These are phyloP conservation scores for Drosophila picticornis DNA, from an alignment of 2,888 invertebrate species.

Conservation along the genomic window DNA sequence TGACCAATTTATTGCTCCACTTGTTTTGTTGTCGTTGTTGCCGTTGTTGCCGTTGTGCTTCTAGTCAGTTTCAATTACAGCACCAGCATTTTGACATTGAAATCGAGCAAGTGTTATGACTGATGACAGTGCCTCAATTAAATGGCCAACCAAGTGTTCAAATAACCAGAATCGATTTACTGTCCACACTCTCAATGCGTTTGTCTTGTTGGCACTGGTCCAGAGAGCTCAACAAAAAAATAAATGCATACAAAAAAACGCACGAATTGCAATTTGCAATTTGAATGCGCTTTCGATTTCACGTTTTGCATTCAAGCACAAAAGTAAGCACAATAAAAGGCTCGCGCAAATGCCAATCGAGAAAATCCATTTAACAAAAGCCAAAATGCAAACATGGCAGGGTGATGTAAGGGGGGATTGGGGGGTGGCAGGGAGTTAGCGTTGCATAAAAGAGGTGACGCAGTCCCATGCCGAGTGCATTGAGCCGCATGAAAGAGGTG, in stretches of 20 bases:
- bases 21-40: not conserved
- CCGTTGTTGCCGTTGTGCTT: not conserved
- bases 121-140: slow-evolving; percentile 46
- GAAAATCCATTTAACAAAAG: slow-evolving; percentile 58
- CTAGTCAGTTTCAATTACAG: slow-evolving; percentile 54
- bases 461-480: slow-evolving; percentile 49
- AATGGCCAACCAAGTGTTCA: slow-evolving; percentile 42
- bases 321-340: slow-evolving; percentile 43
- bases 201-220: slow-evolving; percentile 21
- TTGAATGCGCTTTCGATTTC: slow-evolving; percentile 56
- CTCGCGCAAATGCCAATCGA: slow-evolving; percentile 55
- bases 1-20: slow-evolving; percentile 59
- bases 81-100: slow-evolving; percentile 74
- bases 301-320: slow-evolving; percentile 39
- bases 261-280: slow-evolving; percentile 45
- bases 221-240: not conserved
- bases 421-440: not conserved
- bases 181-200: slow-evolving; percentile 17
- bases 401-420: not conserved
- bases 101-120: slow-evolving; percentile 31
- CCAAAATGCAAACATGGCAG: slow-evolving; percentile 47
- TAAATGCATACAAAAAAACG: not conserved
- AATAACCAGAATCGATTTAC: slow-evolving; percentile 18
- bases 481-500: slow-evolving; percentile 50
- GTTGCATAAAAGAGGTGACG: slow-evolving; percentile 60